Evolutionary conservation across 2,113 vertebrate species (phyloP).

Genomic region (Microcebus lehilahytsara): DNA sequence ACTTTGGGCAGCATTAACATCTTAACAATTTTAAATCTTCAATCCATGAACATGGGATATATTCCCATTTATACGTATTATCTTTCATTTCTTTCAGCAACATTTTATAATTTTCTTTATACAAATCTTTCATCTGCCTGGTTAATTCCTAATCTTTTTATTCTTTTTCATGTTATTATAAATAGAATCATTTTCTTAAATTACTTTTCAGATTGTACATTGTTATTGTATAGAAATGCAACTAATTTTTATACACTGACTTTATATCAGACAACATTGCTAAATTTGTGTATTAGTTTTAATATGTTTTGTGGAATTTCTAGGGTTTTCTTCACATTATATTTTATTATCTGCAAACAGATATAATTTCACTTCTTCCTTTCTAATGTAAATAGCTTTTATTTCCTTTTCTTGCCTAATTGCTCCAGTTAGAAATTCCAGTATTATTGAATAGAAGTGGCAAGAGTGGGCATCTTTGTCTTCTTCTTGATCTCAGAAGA

Average conservation of each 20-base stretch:
- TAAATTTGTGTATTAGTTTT: neutral
- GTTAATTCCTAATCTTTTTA: neutral
- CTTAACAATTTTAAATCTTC: neutral
- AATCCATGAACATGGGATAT: neutral
- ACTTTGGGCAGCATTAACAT: neutral
- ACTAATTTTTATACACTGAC: neutral
- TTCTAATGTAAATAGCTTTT: neutral
- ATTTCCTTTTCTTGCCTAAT: neutral
- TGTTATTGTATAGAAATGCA: neutral
- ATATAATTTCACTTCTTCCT: neutral
- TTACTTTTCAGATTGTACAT: neutral
- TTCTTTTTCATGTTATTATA: neutral
- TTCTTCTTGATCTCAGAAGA: neutral
- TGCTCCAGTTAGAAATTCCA: neutral
- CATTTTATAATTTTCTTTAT: neutral
- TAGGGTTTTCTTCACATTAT: neutral
- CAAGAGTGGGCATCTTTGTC: neutral
- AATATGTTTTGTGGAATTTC: neutral
- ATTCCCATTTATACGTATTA: neutral
- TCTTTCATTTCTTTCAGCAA: neutral
- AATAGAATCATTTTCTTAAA: neutral
- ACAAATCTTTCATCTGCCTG: neutral
- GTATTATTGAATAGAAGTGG: neutral
- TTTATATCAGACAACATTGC: neutral
- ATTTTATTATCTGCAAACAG: neutral